Evolutionary conservation across 1,140 invertebrate genomes (phyloP).

Genomic region (Harpegnathos saltator): DNA sequence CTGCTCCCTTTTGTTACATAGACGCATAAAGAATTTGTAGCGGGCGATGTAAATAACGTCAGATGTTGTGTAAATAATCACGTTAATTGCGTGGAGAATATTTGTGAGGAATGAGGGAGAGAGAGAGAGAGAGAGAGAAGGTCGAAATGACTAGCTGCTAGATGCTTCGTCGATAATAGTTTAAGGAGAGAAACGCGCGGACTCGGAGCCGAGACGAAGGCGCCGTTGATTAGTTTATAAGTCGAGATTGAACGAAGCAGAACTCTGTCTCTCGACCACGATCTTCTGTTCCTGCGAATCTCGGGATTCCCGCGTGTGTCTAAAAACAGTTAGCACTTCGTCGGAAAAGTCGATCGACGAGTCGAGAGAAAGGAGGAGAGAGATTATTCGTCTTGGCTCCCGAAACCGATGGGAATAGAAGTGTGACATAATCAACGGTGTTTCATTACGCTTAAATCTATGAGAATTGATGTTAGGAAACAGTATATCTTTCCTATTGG

Average conservation of each 20-base stretch:
- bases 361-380: neutral
- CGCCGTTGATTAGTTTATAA: neutral
- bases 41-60: slow-evolving; percentile 52
- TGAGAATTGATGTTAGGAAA: slow-evolving; percentile 48
- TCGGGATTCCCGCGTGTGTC: neutral
- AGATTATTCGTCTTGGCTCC: slow-evolving; percentile 6
- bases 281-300: neutral
- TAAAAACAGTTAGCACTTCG: neutral
- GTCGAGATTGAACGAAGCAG: no score
- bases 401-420: slow-evolving; percentile 6
- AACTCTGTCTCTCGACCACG: slow-evolving; percentile 12
- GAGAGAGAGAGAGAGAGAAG: neutral
- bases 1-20: slow-evolving; percentile 60
- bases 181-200: neutral
- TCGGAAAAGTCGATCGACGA: neutral
- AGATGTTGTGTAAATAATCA: slow-evolving; percentile 61
- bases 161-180: slow-evolving; percentile 52
- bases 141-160: slow-evolving; percentile 37
- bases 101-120: neutral
- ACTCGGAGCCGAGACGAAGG: slow-evolving; percentile 15
- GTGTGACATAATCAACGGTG: slow-evolving; percentile 34
- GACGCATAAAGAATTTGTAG: slow-evolving; percentile 34
- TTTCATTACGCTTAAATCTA: slow-evolving; percentile 53
- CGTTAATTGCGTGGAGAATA: slow-evolving; percentile 48
- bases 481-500: slow-evolving; percentile 14